Conservation (phyloP, 2,113 vertebrate species). For the Muntiacus muntjak region DNA sequence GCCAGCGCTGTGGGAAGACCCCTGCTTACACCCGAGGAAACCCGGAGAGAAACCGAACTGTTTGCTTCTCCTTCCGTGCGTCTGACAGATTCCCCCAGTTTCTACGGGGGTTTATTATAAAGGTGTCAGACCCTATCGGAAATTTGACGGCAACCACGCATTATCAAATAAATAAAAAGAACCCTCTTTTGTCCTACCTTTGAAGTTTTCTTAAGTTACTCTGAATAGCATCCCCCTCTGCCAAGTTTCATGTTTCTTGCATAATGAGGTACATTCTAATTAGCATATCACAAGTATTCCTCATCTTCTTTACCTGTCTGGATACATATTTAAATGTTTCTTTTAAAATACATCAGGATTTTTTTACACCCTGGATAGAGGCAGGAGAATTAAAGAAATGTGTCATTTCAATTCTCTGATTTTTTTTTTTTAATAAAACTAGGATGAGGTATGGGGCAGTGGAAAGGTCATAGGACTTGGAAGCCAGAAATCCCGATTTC, state of each 20-base stretch:
- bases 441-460: background rate
- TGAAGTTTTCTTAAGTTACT: slow-evolving; percentile 56
- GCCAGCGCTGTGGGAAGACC: background rate
- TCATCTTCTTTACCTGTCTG: background rate
- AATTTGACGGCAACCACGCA: slow-evolving; percentile 35
- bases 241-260: slow-evolving; percentile 45
- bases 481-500: background rate
- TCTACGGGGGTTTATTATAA: slow-evolving; percentile 2
- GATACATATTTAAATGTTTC: slow-evolving; percentile 61
- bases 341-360: slow-evolving; percentile 33
- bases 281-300: slow-evolving; percentile 57
- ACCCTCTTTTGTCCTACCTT: background rate
- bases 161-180: slow-evolving; percentile 52
- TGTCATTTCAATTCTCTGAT: background rate
- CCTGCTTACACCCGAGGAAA: slow-evolving; percentile 32
- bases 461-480: background rate
- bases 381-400: background rate
- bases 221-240: slow-evolving; percentile 55
- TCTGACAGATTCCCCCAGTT: slow-evolving; percentile 36
- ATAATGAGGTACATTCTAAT: slow-evolving; percentile 52
- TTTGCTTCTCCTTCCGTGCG: slow-evolving; percentile 35
- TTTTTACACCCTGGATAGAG: slow-evolving; percentile 36
- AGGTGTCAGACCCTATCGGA: slow-evolving; percentile 35
- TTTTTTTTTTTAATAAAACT: background rate
- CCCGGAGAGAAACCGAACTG: background rate